These are phyloP conservation scores for Eueides isabella DNA, from an alignment of 1,140 invertebrate species.

Conservation along the genomic window DNA sequence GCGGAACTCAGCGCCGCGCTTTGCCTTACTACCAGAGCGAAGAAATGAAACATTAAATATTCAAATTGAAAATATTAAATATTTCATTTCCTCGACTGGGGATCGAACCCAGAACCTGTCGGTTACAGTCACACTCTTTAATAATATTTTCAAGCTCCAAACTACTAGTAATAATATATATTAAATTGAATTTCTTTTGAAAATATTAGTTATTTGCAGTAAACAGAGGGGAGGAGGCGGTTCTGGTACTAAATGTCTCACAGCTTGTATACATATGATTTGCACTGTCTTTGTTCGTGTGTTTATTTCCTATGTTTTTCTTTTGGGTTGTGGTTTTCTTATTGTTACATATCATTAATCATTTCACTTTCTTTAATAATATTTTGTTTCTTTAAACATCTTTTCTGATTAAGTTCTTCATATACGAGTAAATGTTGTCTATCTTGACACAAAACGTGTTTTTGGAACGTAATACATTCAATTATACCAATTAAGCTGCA, in stretches of 20 bases:
- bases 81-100: no score
- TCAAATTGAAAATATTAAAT: no score
- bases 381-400: neutral
- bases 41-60: no score
- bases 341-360: neutral
- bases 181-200: neutral
- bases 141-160: no score
- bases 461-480: neutral
- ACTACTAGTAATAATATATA: neutral
- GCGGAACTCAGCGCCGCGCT: no score
- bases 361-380: neutral
- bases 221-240: slow-evolving; percentile 54
- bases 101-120: no score
- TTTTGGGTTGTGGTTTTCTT: slow-evolving; percentile 26
- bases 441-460: neutral
- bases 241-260: slow-evolving; percentile 45
- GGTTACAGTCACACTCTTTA: no score
- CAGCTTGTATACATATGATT: slow-evolving; percentile 54
- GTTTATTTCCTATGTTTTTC: slow-evolving; percentile 19
- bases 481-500: slow-evolving; percentile 1
- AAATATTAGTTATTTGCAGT: slow-evolving; percentile 50
- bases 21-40: no score
- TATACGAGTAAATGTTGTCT: neutral
- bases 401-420: neutral
- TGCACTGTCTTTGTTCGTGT: slow-evolving; percentile 70